phyloP scores from a whole-genome alignment of 2,888 invertebrate genomes.

The Plemyria rubiginata region DNA sequence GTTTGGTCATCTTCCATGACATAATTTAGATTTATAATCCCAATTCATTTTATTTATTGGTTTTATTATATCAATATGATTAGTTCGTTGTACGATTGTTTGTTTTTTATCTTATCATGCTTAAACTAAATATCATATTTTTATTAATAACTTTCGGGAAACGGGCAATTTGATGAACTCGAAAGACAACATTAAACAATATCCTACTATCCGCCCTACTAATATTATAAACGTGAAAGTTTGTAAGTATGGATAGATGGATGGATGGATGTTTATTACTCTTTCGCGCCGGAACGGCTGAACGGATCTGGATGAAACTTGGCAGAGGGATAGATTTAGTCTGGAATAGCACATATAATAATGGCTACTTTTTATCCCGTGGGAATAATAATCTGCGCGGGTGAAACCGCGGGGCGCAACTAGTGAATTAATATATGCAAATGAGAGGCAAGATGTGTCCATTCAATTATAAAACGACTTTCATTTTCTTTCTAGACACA shows the following conservation, averaged over 20 bases:
- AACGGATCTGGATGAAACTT: too few relatives aligned
- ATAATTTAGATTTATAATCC: constrained; percentile 37
- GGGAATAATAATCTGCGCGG: too few relatives aligned
- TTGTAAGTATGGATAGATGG: too few relatives aligned
- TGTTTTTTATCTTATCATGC: constrained; percentile 1
- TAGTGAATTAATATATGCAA: constrained; percentile 49
- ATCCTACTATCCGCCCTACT: too few relatives aligned
- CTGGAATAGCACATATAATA: too few relatives aligned
- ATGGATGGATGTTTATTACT: too few relatives aligned
- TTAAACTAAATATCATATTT: not conserved
- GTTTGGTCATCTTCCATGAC: constrained; percentile 39
- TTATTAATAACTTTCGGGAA: not conserved
- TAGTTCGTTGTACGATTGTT: constrained; percentile 29
- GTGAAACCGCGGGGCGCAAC: too few relatives aligned
- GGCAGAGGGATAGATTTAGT: too few relatives aligned
- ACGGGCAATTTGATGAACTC: not conserved
- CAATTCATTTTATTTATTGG: constrained; percentile 15
- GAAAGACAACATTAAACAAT: constrained; percentile 11
- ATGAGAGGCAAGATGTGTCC: constrained; percentile 53
- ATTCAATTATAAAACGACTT: constrained; percentile 64
- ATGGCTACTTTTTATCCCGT: too few relatives aligned
- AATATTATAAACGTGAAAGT: too few relatives aligned
- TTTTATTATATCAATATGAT: constrained; percentile 26
- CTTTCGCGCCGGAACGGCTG: too few relatives aligned
- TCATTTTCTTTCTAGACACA: constrained; percentile 67